Evolutionary conservation across 2,113 vertebrate genomes (phyloP), one percentile per base, ranked within the genome.

Genomic region (Steatornis caripensis): DNA sequence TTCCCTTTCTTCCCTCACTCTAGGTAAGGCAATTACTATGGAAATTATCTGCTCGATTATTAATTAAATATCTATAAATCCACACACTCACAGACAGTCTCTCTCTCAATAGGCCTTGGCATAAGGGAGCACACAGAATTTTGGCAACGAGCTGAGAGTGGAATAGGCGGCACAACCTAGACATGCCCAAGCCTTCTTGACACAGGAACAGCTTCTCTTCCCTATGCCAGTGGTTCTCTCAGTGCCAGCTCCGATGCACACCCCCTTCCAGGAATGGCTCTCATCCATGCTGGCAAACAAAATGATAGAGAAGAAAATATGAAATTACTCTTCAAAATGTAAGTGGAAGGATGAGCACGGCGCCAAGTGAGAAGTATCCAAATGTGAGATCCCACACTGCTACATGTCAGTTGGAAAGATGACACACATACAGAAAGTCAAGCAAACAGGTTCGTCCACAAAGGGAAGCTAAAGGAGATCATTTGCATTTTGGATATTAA

Each of bases 291-390:
- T 98, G 98, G 98, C 98, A 98, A 98, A 98, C 95, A 98, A 95
- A 98, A 98, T 96, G 95, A 97, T 95, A 97, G 98, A 94, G 97
- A 98, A 98, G 98, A 98, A 98, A 98, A 98, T 98, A 98, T 89
- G 96, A 98, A 98, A 98, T 98, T 98, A 97, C 98, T 98, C 98
- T 98, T 98, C 97, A 98, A 98, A 98, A 98, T 97, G 96, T 97
- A 98, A 98, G 98, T 98, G 98, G 97, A 98, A 97, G 97, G 95
- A 98, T 89, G 97, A 97, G 97, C 92, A 77, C 69, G 13, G 97
- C 66, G 98, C 98, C 98, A 98, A 98, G 97, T 95, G 83, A 97
- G 97, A 97, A 97, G 97, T 85, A 97, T 97, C 97, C 98, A 98
- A 98, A 98, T 98, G 95, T 98, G 97, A 98, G 97, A 97, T 97